Conservation (phyloP, 1,140 invertebrate genomes). For the Trinorchestia longiramus region DNA sequence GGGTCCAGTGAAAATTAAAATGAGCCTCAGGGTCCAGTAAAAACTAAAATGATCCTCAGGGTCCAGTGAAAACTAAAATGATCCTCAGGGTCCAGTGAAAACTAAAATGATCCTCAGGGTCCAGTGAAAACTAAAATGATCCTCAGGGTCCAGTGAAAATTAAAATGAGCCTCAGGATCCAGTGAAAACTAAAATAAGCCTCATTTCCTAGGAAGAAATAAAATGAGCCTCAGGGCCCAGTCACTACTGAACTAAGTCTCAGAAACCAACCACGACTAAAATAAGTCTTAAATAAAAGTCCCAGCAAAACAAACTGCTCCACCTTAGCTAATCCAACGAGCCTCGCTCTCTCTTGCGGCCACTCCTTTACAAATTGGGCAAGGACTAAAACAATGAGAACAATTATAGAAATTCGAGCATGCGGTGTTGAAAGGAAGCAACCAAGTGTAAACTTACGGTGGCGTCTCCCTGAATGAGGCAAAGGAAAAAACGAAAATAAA, state of each 20-base stretch:
- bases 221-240: neutral
- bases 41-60: too few species aligned
- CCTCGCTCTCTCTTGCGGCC: neutral
- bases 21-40: too few species aligned
- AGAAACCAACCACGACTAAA: neutral
- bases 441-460: conserved; percentile 11
- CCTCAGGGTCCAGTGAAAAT: neutral
- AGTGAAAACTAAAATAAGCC: neutral
- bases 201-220: neutral
- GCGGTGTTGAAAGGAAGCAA: conserved; percentile 13
- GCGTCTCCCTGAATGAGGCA: neutral
- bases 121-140: too few species aligned
- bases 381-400: conserved; percentile 48
- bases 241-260: neutral
- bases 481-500: neutral
- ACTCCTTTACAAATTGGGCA: conserved; percentile 40
- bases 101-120: too few species aligned
- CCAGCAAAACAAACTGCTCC: conserved; percentile 14
- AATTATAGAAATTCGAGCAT: conserved; percentile 41
- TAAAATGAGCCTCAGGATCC: neutral
- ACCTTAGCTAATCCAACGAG: neutral
- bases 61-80: too few species aligned
- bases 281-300: neutral
- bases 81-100: too few species aligned
- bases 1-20: too few species aligned